phyloP scores from a whole-genome alignment of 2,797 vertebrate genomes.

The Bradypodion ventrale region DNA sequence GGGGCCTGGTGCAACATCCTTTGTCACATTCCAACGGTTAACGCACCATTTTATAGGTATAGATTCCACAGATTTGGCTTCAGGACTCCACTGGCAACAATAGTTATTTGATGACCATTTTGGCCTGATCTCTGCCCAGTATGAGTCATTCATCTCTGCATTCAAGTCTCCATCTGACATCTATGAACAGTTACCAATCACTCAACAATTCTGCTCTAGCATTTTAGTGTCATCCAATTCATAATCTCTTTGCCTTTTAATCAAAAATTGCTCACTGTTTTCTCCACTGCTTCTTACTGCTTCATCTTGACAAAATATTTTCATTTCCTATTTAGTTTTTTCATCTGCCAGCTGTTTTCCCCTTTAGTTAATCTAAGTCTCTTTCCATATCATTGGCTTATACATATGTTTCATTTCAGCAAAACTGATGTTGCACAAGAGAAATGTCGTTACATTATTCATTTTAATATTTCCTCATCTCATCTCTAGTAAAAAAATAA shows the following conservation, averaged over 20 bases:
- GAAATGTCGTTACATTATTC: neutral
- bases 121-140: neutral
- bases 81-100: neutral
- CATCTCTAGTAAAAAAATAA: neutral
- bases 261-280: neutral
- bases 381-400: conserved; percentile 1
- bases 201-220: neutral
- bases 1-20: too few species aligned
- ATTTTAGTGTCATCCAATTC: neutral
- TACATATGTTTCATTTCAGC: neutral
- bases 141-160: neutral
- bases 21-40: too few species aligned
- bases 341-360: conserved; percentile 2
- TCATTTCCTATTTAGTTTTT: conserved; percentile 5
- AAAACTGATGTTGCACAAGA: neutral
- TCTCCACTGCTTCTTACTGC: neutral
- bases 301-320: neutral
- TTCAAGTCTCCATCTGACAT: neutral
- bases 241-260: neutral
- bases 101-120: neutral
- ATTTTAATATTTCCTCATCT: neutral
- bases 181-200: neutral
- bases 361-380: neutral
- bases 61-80: neutral
- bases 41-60: too few species aligned